Conservation (phyloP, 1,140 invertebrate species). For the Zaprionus ornatus region DNA sequence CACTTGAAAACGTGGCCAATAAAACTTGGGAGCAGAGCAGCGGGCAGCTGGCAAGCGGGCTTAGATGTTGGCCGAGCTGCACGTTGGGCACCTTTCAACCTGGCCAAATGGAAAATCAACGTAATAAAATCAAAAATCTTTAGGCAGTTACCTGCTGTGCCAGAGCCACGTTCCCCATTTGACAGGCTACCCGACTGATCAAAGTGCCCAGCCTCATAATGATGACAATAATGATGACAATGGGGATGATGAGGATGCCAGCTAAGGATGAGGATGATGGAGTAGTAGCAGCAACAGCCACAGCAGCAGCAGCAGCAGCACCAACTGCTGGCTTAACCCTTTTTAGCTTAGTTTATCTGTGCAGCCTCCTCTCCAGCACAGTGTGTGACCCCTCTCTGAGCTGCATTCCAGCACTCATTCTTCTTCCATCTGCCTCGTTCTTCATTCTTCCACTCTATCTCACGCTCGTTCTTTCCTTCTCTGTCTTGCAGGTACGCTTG, state of each 20-base stretch:
- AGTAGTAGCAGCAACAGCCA: background rate
- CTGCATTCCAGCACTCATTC: constrained; percentile 45
- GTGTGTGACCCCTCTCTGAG: constrained; percentile 30
- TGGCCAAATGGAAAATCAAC: constrained; percentile 67
- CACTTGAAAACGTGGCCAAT: constrained; percentile 69
- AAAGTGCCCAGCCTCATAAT: constrained; percentile 4
- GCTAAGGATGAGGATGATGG: constrained; percentile 9
- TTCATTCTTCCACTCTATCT: constrained; percentile 19
- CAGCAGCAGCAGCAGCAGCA: background rate
- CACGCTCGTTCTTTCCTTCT: constrained; percentile 30
- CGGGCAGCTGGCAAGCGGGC: constrained; percentile 7
- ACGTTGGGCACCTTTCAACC: constrained; percentile 78
- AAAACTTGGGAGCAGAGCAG: constrained; percentile 54
- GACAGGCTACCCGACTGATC: constrained; percentile 25
- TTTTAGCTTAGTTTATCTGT: constrained; percentile 33
- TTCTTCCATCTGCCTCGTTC: constrained; percentile 3
- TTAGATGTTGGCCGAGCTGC: constrained; percentile 54
- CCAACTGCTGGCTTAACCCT: constrained; percentile 34
- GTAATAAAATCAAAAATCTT: constrained; percentile 76
- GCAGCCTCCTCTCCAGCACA: constrained; percentile 1
- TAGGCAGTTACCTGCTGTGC: constrained; percentile 57
- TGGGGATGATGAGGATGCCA: background rate
- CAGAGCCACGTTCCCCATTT: constrained; percentile 15
- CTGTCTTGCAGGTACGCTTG: constrained; percentile 92
- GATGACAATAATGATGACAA: constrained; percentile 1